Base-by-base conservation (phyloP, 1,140 invertebrate genomes). In the Colletes latitarsis region DNA sequence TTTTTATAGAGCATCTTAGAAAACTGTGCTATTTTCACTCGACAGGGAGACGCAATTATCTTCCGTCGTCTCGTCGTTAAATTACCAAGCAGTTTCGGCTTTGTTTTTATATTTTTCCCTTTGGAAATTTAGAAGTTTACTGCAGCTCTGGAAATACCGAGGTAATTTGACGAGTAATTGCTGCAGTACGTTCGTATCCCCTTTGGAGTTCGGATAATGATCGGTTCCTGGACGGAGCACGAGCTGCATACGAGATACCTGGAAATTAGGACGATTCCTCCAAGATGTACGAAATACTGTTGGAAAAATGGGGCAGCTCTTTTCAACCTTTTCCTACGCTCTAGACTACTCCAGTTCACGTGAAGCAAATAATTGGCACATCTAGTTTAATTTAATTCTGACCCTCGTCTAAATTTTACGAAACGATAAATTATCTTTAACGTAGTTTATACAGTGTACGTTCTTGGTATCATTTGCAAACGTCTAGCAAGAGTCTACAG, bases 171-270 rank as follows among this genome's bases (percentile, higher is more conserved):
- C 62, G 46, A 49, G 57, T 55, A 67, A 77, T 64, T 17, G 46
- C 57, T 17, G 66, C 17, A 30, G 72, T 58, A 46, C 55, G 21
- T 62, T 46, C 46, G 21, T 71, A 41, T 52, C 41, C 49, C 46
- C 14, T 30, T 30, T 2, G 15, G 21, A 57, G 57, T 30, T 30
- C 49, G 30, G 63, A 52, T 60, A 58, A 17, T 57, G 60, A 55
- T 77, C 77, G 82, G 84, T 85, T 84, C 84, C 82, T 77, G 69
- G 21, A 46, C 8, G 77, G 67, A 53, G 15, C 55, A 76, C 39
- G 68, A 72, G 55, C 68, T 19, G 72, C 57, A 62, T 69, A 43
- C 57, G 21, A 19, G 17, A 39, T 53, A 67, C 46, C 46, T 63
- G 82, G 57, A 69, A 84, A 84, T 70, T 84, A 58, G 67, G 19